phyloP scores from a whole-genome alignment of 2,113 vertebrate genomes.

The Gadus chalcogrammus region DNA sequence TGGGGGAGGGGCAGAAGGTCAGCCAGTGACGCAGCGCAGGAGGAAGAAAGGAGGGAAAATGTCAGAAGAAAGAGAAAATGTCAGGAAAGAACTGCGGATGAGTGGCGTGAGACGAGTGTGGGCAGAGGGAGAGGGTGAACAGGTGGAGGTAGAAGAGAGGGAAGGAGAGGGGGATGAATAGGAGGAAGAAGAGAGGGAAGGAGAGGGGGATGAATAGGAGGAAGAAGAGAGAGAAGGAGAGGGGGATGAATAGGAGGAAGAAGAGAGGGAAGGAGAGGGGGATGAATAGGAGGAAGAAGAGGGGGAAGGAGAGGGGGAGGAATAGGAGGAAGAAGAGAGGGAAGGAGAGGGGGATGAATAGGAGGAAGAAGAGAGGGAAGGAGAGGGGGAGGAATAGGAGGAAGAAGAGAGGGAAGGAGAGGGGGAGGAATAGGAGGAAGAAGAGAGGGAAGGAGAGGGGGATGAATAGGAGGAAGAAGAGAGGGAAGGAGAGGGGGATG shows the following conservation, averaged over 20 bases:
- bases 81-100: background rate
- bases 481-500: no score
- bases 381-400: background rate
- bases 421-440: no score
- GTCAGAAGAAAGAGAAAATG: no score
- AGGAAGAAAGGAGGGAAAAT: background rate
- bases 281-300: slow-evolving; percentile 1
- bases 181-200: slow-evolving; percentile 2
- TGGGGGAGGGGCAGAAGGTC: no score
- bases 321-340: background rate
- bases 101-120: background rate
- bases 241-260: slow-evolving; percentile 5
- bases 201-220: background rate
- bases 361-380: background rate
- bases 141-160: no score
- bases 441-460: no score
- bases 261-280: background rate
- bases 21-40: background rate
- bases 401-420: no score
- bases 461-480: no score
- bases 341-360: background rate
- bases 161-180: background rate
- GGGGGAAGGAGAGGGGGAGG: background rate
- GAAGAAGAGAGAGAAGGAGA: background rate
- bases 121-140: background rate